phyloP scores from a whole-genome alignment of 2,113 vertebrate genomes.

The Caloenas nicobarica region DNA sequence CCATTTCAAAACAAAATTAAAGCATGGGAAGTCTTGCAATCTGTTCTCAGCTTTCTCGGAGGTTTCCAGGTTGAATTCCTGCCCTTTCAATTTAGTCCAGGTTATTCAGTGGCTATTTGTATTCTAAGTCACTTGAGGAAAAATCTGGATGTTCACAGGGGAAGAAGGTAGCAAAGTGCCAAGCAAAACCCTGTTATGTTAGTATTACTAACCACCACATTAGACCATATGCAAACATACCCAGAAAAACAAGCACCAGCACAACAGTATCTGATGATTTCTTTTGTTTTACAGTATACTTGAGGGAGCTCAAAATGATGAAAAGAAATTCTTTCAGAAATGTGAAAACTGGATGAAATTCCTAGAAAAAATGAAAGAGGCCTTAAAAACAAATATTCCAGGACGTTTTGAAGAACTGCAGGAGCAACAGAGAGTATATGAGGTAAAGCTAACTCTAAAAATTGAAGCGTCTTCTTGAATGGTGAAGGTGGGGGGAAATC shows the following conservation, averaged over 20 bases:
- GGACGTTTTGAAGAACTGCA: constrained; percentile 76
- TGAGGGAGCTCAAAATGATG: constrained; percentile 75
- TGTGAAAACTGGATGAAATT: constrained; percentile 88
- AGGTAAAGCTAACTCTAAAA: constrained; percentile 73
- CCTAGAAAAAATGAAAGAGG: constrained; percentile 85
- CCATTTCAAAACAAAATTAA: not conserved
- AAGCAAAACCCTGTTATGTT: not conserved
- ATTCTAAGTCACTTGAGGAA: not conserved
- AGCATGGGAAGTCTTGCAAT: not conserved
- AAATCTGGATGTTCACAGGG: not conserved
- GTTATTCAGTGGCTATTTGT: not conserved
- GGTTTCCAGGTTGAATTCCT: not conserved
- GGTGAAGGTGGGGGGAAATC: not conserved
- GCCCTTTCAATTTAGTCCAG: not conserved
- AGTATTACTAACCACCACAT: not conserved
- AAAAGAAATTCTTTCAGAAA: constrained; percentile 82
- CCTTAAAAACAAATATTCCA: constrained; percentile 74
- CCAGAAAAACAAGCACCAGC: not conserved
- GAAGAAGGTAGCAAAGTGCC: not conserved
- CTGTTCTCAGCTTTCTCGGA: not conserved
- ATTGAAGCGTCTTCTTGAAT: not conserved
- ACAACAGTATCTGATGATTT: not conserved
- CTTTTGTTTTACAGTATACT: constrained; percentile 75
- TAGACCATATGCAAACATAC: not conserved
- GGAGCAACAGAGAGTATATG: constrained; percentile 84